These are phyloP conservation scores for Aleiodes sp. DNA, from an alignment of 1,140 invertebrate genomes.

Conservation along the genomic window DNA sequence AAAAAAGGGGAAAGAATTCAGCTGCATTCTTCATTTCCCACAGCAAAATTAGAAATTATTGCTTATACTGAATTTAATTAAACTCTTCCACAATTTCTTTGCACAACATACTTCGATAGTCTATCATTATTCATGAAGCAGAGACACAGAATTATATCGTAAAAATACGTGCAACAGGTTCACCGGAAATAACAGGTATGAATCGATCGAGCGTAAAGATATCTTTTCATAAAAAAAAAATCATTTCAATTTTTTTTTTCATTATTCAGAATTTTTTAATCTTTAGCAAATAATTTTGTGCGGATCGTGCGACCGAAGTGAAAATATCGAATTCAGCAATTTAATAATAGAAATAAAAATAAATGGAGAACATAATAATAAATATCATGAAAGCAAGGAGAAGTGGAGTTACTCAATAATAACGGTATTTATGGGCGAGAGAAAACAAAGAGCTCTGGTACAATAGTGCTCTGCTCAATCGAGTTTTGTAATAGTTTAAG, in stretches of 20 bases:
- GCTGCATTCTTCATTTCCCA: too few relatives aligned
- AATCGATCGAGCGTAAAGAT: slow-evolving; percentile 18
- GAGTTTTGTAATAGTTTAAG: slow-evolving; percentile 27
- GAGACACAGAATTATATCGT: not conserved
- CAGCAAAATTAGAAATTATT: slow-evolving; percentile 1
- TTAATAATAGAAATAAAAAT: not conserved
- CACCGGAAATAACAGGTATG: not conserved
- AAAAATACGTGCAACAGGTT: slow-evolving; percentile 23
- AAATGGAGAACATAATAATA: slow-evolving; percentile 2
- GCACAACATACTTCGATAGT: too few relatives aligned
- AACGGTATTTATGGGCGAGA: slow-evolving; percentile 38
- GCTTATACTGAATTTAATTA: not conserved
- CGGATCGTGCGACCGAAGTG: not conserved
- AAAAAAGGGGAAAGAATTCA: too few relatives aligned
- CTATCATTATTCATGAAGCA: slow-evolving; percentile 18
- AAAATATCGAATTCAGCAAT: slow-evolving; percentile 2
- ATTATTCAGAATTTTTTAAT: too few relatives aligned
- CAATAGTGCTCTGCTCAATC: not conserved
- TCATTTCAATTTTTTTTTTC: not conserved
- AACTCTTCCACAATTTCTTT: not conserved
- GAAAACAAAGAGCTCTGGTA: slow-evolving; percentile 27
- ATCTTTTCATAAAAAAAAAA: not conserved
- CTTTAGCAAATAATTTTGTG: not conserved
- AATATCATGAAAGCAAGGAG: not conserved
- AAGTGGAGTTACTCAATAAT: slow-evolving; percentile 37